Percentiles rank a stretch among this genome's conserved stretches.
These are phyloP conservation scores for Erynnis tages DNA, from an alignment of 2,888 invertebrate species.

Conservation along the genomic window DNA sequence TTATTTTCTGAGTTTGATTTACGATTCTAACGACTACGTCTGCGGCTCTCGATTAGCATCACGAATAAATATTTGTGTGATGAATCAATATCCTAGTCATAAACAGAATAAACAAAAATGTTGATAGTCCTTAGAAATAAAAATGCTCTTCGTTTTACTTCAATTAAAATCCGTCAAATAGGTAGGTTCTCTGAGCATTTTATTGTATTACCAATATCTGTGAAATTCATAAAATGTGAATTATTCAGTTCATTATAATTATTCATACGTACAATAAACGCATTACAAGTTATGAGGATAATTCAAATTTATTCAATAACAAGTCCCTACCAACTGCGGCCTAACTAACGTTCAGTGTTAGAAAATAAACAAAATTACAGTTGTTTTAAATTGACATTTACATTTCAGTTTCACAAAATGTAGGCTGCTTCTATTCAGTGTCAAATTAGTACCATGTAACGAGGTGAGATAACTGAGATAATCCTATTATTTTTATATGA, in stretches of 20 bases:
- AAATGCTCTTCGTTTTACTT: no score
- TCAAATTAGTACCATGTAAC: constrained; percentile 2
- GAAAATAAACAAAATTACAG: constrained; percentile 10
- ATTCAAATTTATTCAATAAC: constrained; percentile 12
- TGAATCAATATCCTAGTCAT: no score
- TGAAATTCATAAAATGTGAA: background rate
- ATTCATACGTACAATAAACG: constrained; percentile 4
- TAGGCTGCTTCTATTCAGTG: background rate
- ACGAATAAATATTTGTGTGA: no score
- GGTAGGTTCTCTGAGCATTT: no score
- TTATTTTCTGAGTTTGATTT: no score
- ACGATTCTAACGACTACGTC: no score
- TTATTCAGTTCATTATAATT: background rate
- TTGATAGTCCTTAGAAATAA: no score
- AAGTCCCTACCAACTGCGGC: background rate
- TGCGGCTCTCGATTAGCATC: no score
- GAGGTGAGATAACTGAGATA: constrained; percentile 1
- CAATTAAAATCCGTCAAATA: no score
- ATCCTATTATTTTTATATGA: constrained; percentile 9
- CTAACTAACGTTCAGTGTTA: background rate
- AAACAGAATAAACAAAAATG: no score
- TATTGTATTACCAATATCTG: no score
- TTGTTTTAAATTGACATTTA: constrained; percentile 1
- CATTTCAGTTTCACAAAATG: background rate
- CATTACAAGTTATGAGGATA: constrained; percentile 6